Percentiles rank a stretch among this genome's conserved stretches.
These are phyloP conservation scores for Sepiola atlantica DNA, from an alignment of 2,888 invertebrate genomes.

Conservation along the genomic window DNA sequence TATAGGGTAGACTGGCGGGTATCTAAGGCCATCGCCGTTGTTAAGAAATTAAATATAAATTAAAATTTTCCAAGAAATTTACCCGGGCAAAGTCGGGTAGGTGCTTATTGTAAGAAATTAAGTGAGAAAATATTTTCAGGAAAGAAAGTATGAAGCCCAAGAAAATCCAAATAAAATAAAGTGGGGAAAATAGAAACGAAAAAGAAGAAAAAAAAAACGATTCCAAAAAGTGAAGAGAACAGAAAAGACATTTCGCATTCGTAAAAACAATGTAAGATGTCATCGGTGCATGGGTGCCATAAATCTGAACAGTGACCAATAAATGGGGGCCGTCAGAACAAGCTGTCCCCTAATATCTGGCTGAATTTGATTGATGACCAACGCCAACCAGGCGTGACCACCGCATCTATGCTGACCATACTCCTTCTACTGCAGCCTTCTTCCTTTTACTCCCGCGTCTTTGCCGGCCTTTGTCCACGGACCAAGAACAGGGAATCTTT, in stretches of 20 bases:
- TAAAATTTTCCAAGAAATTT: too few relatives aligned
- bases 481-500: neutral
- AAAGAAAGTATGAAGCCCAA: neutral
- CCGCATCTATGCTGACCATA: neutral
- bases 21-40: too few relatives aligned
- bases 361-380: neutral
- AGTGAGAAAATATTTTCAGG: neutral
- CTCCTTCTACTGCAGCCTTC: neutral
- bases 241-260: neutral
- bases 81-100: too few relatives aligned
- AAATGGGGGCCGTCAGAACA: slow-evolving; percentile 6
- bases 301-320: slow-evolving; percentile 32
- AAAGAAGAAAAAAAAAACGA: neutral
- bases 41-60: too few relatives aligned
- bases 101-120: neutral
- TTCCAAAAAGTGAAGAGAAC: neutral
- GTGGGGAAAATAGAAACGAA: neutral
- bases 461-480: neutral
- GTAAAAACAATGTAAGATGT: slow-evolving; percentile 19
- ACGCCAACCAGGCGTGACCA: slow-evolving; percentile 18
- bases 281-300: neutral
- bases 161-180: neutral
- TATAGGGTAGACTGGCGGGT: too few relatives aligned
- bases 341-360: slow-evolving; percentile 32
- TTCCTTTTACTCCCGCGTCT: neutral